These are phyloP conservation scores for Microcebus lehilahytsara DNA, from an alignment of 2,113 vertebrate species.

Conservation along the genomic window DNA sequence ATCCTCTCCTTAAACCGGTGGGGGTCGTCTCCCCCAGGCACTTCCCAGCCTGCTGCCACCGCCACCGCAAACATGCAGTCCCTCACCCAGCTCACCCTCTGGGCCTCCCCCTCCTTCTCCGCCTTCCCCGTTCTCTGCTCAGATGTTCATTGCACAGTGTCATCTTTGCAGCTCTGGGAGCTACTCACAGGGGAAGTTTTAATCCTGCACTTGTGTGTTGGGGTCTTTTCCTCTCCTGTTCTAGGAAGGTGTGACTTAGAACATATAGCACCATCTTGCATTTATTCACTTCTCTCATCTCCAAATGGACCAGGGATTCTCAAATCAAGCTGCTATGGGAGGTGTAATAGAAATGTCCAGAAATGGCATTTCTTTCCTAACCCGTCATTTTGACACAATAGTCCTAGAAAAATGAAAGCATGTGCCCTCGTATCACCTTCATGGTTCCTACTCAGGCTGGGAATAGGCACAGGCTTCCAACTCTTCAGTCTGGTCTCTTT, in stretches of 20 bases:
- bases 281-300: not conserved
- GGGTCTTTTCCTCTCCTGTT: not conserved
- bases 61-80: no score
- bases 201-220: not conserved
- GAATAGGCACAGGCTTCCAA: not conserved
- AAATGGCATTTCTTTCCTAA: not conserved
- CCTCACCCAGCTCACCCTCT: accelerated
- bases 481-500: not conserved
- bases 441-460: accelerated
- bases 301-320: not conserved
- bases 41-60: not conserved
- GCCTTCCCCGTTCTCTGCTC: not conserved
- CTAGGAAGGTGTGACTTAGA: not conserved
- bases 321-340: not conserved
- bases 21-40: not conserved
- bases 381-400: not conserved
- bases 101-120: accelerated
- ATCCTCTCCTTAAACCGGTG: not conserved
- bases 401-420: not conserved
- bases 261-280: accelerated
- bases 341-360: not conserved
- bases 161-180: not conserved
- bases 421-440: no score
- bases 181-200: not conserved
- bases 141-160: not conserved